Conservation (phyloP, 1,140 invertebrate species). For the Antheraea pernyi region DNA sequence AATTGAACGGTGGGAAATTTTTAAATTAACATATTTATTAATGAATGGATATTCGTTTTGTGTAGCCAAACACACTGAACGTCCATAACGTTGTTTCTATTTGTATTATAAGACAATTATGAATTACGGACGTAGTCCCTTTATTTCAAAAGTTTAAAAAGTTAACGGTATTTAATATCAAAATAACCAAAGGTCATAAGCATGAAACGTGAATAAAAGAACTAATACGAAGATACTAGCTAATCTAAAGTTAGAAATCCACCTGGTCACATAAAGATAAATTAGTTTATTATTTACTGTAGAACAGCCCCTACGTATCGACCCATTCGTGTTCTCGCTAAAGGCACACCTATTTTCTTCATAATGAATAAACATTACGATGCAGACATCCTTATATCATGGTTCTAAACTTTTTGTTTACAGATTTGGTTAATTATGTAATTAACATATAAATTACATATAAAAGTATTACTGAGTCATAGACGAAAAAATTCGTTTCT, state of each 20-base stretch:
- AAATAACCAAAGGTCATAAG: too few relatives aligned
- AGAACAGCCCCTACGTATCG: background rate
- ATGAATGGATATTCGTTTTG: too few relatives aligned
- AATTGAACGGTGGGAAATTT: too few relatives aligned
- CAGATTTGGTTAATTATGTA: background rate
- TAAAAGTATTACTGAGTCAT: background rate
- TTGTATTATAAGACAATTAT: too few relatives aligned
- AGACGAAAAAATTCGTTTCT: too few relatives aligned
- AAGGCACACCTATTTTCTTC: background rate
- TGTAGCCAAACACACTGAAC: too few relatives aligned
- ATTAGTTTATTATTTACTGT: background rate
- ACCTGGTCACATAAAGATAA: background rate
- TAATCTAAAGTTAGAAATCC: background rate
- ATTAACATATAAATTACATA: too few relatives aligned
- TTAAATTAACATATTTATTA: too few relatives aligned
- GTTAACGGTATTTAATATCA: too few relatives aligned
- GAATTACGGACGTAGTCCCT: too few relatives aligned
- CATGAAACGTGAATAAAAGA: background rate
- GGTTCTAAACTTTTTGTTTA: background rate
- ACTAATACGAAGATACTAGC: background rate
- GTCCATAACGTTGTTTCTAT: too few relatives aligned
- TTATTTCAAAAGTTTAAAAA: too few relatives aligned
- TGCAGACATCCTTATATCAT: background rate
- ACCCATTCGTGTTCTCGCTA: background rate
- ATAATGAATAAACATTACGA: background rate